Base-by-base conservation (phyloP, 2,888 invertebrate genomes). In the Erebia palarica region DNA sequence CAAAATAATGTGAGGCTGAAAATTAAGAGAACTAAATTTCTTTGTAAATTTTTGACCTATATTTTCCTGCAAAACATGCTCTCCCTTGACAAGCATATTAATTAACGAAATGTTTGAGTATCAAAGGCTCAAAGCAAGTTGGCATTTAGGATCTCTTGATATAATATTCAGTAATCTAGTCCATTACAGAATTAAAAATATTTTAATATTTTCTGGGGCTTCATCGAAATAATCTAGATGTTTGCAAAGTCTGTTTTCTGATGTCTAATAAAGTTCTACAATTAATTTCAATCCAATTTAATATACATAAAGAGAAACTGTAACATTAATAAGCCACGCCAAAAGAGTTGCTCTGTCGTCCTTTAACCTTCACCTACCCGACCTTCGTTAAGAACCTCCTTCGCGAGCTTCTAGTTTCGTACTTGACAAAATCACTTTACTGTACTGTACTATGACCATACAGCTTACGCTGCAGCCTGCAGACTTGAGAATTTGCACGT, bases 121-220 rank as follows among this genome's bases (percentile, higher is more conserved):
- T 4, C 11, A 60, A 60, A 42, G 5, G 16, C 44, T 60, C 44
- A 42, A 53, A 51, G 51, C 51, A 16, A n/a, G 60, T 9, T 9
- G 5, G 44, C 1, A 7, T 13, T 44, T 16, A 16, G 4, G 8
- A n/a, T 60, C 9, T 16, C 59, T 60, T n/a, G 60, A 16, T 60
- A 58, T 58, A 53, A 53, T 53, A 53, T 53, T 53, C n/a, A 51
- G n/a, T 53, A 53, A 55, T 27, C 21, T 13, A 13, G 14, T 1
- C 58, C n/a, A 10, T 60, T 60, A 60, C 13, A n/a, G 42, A 42
- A 42, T 60, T n/a, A 60, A 60, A 60, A 59, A 59, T 42, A n/a
- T 60, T 42, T n/a, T n/a, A 42, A 60, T 16, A 42, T 60, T 44
- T 60, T 60, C 7, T 42, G 10, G 59, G n/a, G 7, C 59, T 36